Evolutionary conservation across 2,888 invertebrate species (phyloP).

Genomic region (Colletes collaris): DNA sequence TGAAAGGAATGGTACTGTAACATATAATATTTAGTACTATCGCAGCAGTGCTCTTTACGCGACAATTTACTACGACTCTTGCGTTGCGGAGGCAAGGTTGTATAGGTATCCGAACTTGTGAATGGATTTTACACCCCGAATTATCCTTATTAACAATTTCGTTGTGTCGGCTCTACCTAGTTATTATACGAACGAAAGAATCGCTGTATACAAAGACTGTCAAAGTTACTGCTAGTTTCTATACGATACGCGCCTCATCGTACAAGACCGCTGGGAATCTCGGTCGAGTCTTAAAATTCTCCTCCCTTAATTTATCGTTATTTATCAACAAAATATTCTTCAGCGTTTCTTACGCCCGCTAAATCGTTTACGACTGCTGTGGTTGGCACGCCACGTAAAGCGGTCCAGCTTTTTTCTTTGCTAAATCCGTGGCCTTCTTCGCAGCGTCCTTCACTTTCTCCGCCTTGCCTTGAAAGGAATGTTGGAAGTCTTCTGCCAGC

Average conservation of each 20-base stretch:
- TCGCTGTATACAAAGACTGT: background rate
- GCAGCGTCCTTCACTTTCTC: conserved; percentile 91
- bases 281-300: background rate
- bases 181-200: background rate
- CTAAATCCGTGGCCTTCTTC: conserved; percentile 91
- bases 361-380: conserved; percentile 76
- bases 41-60: background rate
- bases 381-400: conserved; percentile 80
- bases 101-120: background rate
- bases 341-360: background rate
- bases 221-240: background rate
- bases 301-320: conserved; percentile 12
- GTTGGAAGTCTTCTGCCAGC: conserved; percentile 79
- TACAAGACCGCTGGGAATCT: background rate
- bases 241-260: background rate
- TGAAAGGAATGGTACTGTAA: conserved; percentile 60
- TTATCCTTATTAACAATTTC: background rate
- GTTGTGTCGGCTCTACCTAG: background rate
- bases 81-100: background rate
- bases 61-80: conserved; percentile 6
- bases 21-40: conserved; percentile 11
- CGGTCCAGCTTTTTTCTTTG: conserved; percentile 86
- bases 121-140: background rate
- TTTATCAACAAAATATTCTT: conserved; percentile 8
- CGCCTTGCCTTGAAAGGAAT: conserved; percentile 80